phyloP scores from a whole-genome alignment of 1,140 invertebrate genomes.

The Lethrus apterus region DNA sequence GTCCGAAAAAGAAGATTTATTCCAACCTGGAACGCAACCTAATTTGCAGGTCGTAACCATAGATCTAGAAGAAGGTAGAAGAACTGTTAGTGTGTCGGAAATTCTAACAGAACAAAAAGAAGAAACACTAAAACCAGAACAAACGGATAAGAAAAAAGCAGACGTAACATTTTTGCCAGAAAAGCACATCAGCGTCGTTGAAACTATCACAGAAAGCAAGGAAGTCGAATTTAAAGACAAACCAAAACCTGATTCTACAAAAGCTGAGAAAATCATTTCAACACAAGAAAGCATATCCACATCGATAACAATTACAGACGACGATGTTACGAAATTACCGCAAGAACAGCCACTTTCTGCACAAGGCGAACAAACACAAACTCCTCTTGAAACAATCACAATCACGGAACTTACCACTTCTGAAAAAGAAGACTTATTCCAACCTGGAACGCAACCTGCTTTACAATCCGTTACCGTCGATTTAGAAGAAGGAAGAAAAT shows the following conservation, averaged over 20 bases:
- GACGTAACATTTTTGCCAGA: constrained; percentile 38
- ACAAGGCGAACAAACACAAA: too few species aligned
- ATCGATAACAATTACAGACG: too few species aligned
- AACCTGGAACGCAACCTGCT: constrained; percentile 35
- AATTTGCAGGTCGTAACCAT: constrained; percentile 37
- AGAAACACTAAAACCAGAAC: constrained; percentile 16
- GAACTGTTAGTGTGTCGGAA: constrained; percentile 33
- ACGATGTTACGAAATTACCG: constrained; percentile 33
- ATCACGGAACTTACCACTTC: constrained; percentile 39
- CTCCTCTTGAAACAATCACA: constrained; percentile 33
- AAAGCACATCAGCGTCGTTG: constrained; percentile 38
- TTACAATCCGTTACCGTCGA: constrained; percentile 31
- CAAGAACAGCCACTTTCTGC: constrained; percentile 25
- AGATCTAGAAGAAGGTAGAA: constrained; percentile 41
- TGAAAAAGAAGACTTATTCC: constrained; percentile 42
- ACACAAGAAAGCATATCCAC: too few species aligned
- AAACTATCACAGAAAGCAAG: constrained; percentile 28
- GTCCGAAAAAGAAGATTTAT: constrained; percentile 38
- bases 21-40: constrained; percentile 26
- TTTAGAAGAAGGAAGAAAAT: constrained; percentile 36
- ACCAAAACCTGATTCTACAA: neutral
- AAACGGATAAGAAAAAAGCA: neutral
- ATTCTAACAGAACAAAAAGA: constrained; percentile 38
- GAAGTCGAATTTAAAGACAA: constrained; percentile 18
- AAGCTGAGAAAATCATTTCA: too few species aligned